Evolutionary conservation across 1,140 invertebrate species (phyloP).

Genomic region (Drosophila pachea): DNA sequence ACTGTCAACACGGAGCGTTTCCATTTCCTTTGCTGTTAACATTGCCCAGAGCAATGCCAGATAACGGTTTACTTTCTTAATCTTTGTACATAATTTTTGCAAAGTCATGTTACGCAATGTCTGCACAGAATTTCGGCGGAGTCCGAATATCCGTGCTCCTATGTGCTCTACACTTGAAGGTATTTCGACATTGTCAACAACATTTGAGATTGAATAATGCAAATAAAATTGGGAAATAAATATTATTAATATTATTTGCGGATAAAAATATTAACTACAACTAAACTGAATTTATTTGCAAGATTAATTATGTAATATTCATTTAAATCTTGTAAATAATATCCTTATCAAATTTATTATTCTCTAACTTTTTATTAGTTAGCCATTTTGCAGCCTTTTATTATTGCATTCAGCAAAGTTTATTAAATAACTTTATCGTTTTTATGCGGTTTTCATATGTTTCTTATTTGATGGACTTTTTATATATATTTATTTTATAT

Average conservation of each 20-base stretch:
- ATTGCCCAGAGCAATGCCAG: conserved; percentile 46
- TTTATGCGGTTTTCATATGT: background rate
- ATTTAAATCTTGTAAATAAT: too few species aligned
- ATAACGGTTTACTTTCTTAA: conserved; percentile 75
- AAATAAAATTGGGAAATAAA: background rate
- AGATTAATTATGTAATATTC: background rate
- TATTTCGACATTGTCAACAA: background rate
- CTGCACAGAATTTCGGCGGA: conserved; percentile 13
- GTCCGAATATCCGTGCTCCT: conserved; percentile 8
- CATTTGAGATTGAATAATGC: background rate
- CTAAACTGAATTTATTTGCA: background rate
- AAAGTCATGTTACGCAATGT: conserved; percentile 58
- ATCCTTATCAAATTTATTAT: too few species aligned
- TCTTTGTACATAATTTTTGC: conserved; percentile 72
- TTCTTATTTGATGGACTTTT: background rate
- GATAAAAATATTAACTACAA: background rate
- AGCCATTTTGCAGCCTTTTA: too few species aligned
- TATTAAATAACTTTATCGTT: background rate
- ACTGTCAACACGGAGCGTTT: conserved; percentile 58
- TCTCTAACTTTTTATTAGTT: too few species aligned
- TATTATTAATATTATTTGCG: too few species aligned
- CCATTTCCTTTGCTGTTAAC: conserved; percentile 26
- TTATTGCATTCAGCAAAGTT: too few species aligned
- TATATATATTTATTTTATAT: background rate
- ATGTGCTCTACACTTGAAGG: conserved; percentile 1